Conservation (phyloP, 2,797 vertebrate genomes). For the Carapus acus region DNA sequence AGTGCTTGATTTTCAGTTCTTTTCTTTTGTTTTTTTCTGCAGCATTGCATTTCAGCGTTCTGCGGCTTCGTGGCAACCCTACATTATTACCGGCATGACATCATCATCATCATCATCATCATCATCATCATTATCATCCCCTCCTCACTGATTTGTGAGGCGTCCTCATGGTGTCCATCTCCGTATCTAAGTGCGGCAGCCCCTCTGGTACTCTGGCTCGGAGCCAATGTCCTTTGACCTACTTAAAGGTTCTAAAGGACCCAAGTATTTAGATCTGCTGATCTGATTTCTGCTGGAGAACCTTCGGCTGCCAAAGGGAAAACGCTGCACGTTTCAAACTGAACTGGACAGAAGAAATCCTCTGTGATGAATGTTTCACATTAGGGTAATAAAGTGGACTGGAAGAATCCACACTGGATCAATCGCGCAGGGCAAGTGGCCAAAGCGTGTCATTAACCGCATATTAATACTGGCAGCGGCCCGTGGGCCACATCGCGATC, state of each 20-base stretch:
- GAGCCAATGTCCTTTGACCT: conserved; percentile 34
- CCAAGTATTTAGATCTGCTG: conserved; percentile 49
- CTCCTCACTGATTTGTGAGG: conserved; percentile 16
- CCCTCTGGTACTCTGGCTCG: conserved; percentile 7
- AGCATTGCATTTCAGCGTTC: conserved; percentile 5
- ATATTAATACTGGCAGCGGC: conserved; percentile 70
- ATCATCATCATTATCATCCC: background rate
- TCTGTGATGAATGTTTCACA: conserved; percentile 64
- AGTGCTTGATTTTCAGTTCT: conserved; percentile 21
- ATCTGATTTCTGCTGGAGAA: conserved; percentile 41
- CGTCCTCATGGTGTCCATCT: conserved; percentile 7
- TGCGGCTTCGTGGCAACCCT: conserved; percentile 1
- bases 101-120: background rate
- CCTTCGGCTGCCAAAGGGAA: conserved; percentile 37
- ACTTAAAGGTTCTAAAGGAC: conserved; percentile 37
- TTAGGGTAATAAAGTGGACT: conserved; percentile 62
- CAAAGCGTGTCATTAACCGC: conserved; percentile 72
- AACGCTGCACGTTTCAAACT: conserved; percentile 41
- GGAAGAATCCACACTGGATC: conserved; percentile 67
- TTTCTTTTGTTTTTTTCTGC: too few species aligned
- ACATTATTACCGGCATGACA: background rate
- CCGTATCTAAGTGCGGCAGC: conserved; percentile 3
- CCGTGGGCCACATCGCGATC: conserved; percentile 62
- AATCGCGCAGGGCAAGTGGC: conserved; percentile 57
- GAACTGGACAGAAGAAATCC: conserved; percentile 47